Evolutionary conservation across 1,140 invertebrate genomes (phyloP).

Genomic region (Lordiphosa collinella): DNA sequence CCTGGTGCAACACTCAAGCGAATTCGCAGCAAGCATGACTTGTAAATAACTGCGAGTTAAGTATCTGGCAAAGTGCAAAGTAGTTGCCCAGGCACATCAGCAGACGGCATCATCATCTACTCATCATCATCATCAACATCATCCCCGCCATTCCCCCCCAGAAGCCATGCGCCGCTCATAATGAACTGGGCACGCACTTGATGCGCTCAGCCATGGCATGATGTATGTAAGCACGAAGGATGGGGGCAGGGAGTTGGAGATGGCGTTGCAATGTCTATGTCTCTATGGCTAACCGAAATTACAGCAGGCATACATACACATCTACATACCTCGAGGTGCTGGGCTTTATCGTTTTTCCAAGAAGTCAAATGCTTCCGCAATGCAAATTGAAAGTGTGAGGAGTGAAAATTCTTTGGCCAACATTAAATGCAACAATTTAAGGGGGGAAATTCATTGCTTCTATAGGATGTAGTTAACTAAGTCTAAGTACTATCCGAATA

Average conservation of each 20-base stretch:
- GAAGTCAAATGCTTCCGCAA: not conserved
- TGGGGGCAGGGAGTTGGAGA: constrained; percentile 8
- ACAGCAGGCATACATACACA: constrained; percentile 1
- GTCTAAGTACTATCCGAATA: too few species aligned
- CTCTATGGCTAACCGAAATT: constrained; percentile 29
- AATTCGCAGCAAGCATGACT: constrained; percentile 79
- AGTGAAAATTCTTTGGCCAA: too few species aligned
- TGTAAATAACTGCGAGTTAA: constrained; percentile 79
- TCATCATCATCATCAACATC: constrained; percentile 10
- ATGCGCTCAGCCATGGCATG: constrained; percentile 72
- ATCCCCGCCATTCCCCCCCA: constrained; percentile 7
- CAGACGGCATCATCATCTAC: constrained; percentile 9
- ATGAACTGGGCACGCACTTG: constrained; percentile 76
- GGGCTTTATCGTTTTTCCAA: not conserved
- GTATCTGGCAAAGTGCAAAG: constrained; percentile 79
- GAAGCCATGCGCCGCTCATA: constrained; percentile 30
- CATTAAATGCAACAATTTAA: too few species aligned
- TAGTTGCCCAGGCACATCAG: constrained; percentile 66
- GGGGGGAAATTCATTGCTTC: too few species aligned
- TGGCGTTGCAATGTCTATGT: constrained; percentile 8
- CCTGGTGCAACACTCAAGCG: constrained; percentile 59
- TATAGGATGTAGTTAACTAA: too few species aligned
- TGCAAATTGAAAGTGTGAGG: too few species aligned
- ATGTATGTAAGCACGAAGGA: constrained; percentile 48
- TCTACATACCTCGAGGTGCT: constrained; percentile 5